Evolutionary conservation across 2,113 vertebrate species (phyloP).

Genomic region (Rafetus swinhoei): DNA sequence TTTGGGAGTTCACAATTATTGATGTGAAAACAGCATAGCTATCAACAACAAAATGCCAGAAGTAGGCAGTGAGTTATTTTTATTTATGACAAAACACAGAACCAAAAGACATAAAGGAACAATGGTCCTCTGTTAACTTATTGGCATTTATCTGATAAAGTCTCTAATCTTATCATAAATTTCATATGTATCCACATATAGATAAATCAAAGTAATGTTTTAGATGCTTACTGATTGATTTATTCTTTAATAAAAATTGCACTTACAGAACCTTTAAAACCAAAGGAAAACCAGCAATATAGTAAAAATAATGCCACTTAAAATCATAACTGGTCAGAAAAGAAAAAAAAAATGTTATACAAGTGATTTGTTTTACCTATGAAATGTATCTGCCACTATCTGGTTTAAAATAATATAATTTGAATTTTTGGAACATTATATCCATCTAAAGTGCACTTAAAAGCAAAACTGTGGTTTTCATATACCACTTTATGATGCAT

Average conservation of each 20-base stretch:
- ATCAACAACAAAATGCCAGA: background rate
- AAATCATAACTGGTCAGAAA: background rate
- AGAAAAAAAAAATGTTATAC: background rate
- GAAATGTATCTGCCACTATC: rapidly evolving
- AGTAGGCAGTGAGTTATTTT: background rate
- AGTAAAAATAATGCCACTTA: background rate
- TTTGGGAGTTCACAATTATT: background rate
- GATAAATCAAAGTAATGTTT: background rate
- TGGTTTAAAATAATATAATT: background rate
- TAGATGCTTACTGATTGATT: background rate
- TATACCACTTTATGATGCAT: rapidly evolving
- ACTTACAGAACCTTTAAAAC: background rate
- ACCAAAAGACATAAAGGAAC: background rate
- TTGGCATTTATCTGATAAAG: background rate
- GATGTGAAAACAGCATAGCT: background rate
- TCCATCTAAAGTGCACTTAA: background rate
- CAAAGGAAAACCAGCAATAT: background rate
- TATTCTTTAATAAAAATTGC: background rate
- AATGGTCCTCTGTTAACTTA: background rate
- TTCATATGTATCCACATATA: background rate
- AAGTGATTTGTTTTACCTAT: background rate
- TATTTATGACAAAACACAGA: background rate
- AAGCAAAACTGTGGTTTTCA: background rate
- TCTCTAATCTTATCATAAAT: background rate
- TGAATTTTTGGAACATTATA: background rate